Evolutionary conservation across 37 sponge, comb jelly and placozoan species (phyloP), one percentile per base, ranked within the genome.

Genomic region (Geodia barretti): DNA sequence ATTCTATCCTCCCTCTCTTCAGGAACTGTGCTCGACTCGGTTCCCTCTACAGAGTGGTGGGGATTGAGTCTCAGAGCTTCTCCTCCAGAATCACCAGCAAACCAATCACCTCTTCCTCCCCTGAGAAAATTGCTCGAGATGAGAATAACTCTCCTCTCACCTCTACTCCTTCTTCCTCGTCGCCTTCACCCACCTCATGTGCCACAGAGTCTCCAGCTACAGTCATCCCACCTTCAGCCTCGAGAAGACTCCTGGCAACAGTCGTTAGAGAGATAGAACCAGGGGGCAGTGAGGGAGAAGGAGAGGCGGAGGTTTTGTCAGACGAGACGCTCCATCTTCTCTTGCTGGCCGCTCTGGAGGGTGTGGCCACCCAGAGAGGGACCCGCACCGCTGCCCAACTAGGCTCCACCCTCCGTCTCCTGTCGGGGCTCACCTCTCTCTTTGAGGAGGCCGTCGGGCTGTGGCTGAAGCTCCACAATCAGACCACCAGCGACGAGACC

Each of bases 311-410:
- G 73, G 17, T 0, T 29, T 39, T 81, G 26, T 29, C 75, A 21
- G 77, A 90, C 64, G 31, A 34, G 4, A 60, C 39, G 32, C 65
- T 85, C 28, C 68, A 68, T 72, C 37, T 85, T 7, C 75, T 90
- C 5, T 66, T 90, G 24, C 75, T 90, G 31, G 63, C 85, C 24
- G 72, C 84, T 0, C 31, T 85, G 41, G 86, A 85, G 64, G 69
- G 82, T 20, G 33, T 70, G 9, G 38, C 78, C 29, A 60, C 42
- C n/a, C 24, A 25, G 31, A 62, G 40, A 9, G 67, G 34, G 42
- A 30, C 80, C 34, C 47, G 76, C 37, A 77, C 79, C 8, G 65
- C 75, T 25, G 62, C 36, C 59, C 81, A 76, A 40, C 29, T 85
- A 2, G 2, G 38, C 26, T 71, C 75, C 20, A 64, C 77, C 7